Base-by-base conservation (phyloP, 2,888 invertebrate species). In the Heliconius cydno region DNA sequence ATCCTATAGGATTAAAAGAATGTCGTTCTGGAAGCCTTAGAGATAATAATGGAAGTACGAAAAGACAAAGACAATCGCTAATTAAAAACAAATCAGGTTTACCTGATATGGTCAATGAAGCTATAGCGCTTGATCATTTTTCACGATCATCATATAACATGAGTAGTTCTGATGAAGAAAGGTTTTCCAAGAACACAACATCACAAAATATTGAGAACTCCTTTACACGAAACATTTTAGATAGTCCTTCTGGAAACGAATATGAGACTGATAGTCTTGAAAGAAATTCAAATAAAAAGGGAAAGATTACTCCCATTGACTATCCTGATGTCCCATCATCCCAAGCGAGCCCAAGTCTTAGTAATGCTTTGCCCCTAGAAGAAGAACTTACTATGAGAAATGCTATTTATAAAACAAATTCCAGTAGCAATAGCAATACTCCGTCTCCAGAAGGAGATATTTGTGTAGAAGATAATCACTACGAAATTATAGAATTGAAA, bases 351-450 rank as follows among this genome's bases (percentile, higher is more conserved):
- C 97, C 97, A 5, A 97, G 97, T 82, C 89, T 97, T 79, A 97
- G 97, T 83, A 96, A 96, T 3, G 97, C 97, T 1, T 89, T 98
- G 78, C 98, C 97, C 0, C 93, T 97, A 88, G 97, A 97, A 87
- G 98, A 98, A 93, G 97, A 98, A 89, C 92, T 98, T 83, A 97
- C 97, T 38, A 97, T 97, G 95, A 95, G 96, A 85, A 97, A 98
- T 87, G 97, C 97, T 5, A 96, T 97, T 3, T 97, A 97, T 82
- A 96, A 97, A 88, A 93, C 95, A 12, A 92, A 95, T 83, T 96
- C 96, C 1, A 96, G 96, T 41, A 96, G 96, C 80, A 96, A 95
- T 3, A 95, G 95, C 80, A 92, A 91, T 72, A 94, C 95, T 13
- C 93, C 95, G 34, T 94, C 95, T 19, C 95, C 95, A 34, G 92